A percentile compares a stretch with the other conserved stretches of the same genome.
phyloP scores from a whole-genome alignment of 2,113 vertebrate genomes.

The Stercorarius parasiticus region DNA sequence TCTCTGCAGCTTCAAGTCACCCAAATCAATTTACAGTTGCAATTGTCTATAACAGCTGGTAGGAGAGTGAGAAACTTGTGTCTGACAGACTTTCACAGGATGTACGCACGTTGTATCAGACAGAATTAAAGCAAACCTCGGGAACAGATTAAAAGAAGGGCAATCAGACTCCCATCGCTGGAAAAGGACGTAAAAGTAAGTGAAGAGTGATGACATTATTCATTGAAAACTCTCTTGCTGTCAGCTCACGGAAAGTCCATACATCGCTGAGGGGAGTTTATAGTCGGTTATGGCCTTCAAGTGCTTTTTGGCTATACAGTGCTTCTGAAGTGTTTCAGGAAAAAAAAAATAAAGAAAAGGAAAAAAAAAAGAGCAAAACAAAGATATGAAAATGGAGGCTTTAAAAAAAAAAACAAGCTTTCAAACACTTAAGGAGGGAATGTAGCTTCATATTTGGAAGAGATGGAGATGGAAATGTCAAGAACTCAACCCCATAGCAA shows the following conservation, averaged over 20 bases:
- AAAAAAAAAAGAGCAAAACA: background rate
- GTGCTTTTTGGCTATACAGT: background rate
- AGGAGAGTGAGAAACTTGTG: background rate
- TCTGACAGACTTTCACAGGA: background rate
- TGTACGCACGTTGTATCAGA: background rate
- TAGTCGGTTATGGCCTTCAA: background rate
- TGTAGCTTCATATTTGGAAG: background rate
- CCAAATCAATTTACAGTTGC: background rate
- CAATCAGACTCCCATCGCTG: background rate
- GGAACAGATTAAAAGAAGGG: background rate
- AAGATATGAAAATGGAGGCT: background rate
- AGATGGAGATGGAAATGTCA: background rate
- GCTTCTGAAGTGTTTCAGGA: background rate
- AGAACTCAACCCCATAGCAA: background rate
- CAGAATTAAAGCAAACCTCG: background rate
- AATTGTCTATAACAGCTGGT: background rate
- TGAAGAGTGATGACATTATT: background rate
- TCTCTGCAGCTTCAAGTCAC: background rate
- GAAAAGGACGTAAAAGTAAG: background rate
- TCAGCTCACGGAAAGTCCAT: background rate
- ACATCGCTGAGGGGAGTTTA: background rate
- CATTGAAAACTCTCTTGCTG: background rate
- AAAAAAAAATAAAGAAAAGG: background rate
- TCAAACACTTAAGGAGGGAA: background rate
- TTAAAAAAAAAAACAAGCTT: background rate